Percentiles rank a stretch among this genome's conserved stretches.
Evolutionary conservation across 2,888 invertebrate species (phyloP).

Genomic region (Molanna angustata): DNA sequence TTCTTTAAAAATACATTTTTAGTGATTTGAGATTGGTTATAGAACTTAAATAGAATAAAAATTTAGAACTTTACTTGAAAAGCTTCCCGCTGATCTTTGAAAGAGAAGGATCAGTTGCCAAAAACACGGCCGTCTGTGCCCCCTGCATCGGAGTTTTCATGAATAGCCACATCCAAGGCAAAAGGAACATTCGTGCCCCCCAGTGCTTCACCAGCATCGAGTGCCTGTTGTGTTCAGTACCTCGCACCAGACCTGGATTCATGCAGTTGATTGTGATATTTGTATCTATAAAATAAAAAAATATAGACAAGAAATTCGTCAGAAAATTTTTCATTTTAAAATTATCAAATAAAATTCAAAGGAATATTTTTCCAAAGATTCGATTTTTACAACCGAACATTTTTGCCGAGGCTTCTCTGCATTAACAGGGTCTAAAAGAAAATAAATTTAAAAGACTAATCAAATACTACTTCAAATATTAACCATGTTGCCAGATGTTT

Average conservation of each 20-base stretch:
- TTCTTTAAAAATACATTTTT: not conserved
- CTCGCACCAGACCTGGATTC: slow-evolving; percentile 67
- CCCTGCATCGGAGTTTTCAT: slow-evolving; percentile 68
- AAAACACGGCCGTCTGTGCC: slow-evolving; percentile 64
- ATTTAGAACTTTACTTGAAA: slow-evolving; percentile 63
- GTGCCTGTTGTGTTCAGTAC: slow-evolving; percentile 60
- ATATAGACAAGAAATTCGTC: too few species aligned
- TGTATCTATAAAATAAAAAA: slow-evolving; percentile 56
- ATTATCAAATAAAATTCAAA: too few species aligned
- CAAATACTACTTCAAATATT: too few species aligned
- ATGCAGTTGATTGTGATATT: slow-evolving; percentile 66
- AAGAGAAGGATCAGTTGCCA: slow-evolving; percentile 62
- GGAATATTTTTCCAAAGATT: too few species aligned
- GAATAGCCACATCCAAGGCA: slow-evolving; percentile 66
- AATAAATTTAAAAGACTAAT: too few species aligned
- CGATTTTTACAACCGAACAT: too few species aligned
- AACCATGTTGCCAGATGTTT: too few species aligned
- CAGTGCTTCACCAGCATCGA: slow-evolving; percentile 51
- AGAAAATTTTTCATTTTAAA: too few species aligned
- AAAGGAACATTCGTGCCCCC: slow-evolving; percentile 57
- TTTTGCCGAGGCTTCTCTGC: too few species aligned
- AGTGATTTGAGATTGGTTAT: not conserved
- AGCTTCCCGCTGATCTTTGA: slow-evolving; percentile 61
- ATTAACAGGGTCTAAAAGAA: too few species aligned
- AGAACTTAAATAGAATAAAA: not conserved